A percentile compares a stretch with the other conserved stretches of the same genome.
phyloP scores from a whole-genome alignment of 2,888 invertebrate genomes.

The Lasioglossum calceatum region DNA sequence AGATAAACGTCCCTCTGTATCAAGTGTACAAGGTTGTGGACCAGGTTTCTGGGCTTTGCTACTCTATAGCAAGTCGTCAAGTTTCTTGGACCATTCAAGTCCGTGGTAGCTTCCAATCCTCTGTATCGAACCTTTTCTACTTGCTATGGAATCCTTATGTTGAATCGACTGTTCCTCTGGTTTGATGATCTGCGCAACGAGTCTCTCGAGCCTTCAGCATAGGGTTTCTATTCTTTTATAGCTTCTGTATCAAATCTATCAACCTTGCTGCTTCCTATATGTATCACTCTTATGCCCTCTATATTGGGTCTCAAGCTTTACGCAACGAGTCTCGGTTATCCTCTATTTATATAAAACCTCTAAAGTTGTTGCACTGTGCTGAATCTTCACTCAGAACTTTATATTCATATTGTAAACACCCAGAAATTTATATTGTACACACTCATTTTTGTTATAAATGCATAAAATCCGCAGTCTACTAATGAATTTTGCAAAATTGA shows the following conservation, averaged over 20 bases:
- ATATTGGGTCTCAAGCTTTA: background rate
- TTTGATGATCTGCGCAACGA: background rate
- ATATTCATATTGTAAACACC: no score
- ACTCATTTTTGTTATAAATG: no score
- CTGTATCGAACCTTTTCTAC: background rate
- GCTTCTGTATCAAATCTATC: no score
- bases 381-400: no score
- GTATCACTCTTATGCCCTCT: background rate
- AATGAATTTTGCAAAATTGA: no score
- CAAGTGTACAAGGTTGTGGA: background rate
- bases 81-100: background rate
- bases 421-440: no score
- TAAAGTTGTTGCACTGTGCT: background rate
- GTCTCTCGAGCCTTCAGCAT: background rate
- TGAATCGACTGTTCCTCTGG: background rate
- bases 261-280: no score
- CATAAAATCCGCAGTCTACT: no score
- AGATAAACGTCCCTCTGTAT: background rate
- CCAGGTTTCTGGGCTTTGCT: background rate
- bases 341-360: background rate
- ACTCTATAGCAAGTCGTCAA: no score
- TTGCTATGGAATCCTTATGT: background rate
- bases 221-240: background rate
- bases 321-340: background rate
- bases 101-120: no score